Evolutionary conservation across 1,140 invertebrate species (phyloP), one percentile per base, ranked within the genome.

Genomic region (Pygmarrhopalites habei): DNA sequence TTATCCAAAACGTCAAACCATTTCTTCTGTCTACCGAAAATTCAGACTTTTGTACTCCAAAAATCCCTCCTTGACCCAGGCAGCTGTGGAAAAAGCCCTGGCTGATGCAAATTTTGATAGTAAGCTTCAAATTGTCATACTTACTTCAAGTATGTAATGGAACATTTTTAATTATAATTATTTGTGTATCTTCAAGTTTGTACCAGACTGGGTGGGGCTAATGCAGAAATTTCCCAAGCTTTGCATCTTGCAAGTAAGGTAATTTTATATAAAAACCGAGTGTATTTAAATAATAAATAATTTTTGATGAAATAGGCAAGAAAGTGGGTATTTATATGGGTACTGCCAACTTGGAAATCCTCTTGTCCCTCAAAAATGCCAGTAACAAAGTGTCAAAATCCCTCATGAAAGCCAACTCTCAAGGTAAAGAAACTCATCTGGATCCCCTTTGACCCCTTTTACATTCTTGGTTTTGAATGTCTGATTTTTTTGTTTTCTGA

Each of bases 311-410:
- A n/a, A n/a, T n/a, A n/a, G n/a, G n/a, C n/a, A n/a, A 52, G n/a
- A 52, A 52, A 52, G 23, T 52, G 14, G 7, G 14, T 17, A 29
- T 52, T 14, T 21, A 21, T 14, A 10, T 52, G n/a, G 49, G 49
- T 29, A 52, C 23, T 26, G 49, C 49, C 3, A 52, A 52, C n/a
- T 52, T 52, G 25, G 49, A 52, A 52, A n/a, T 52, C 2, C 49
- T 52, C n/a, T 26, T 28, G 25, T 25, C 49, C 14, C 28, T 52
- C 7, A 52, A 52, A 52, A 29, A 12, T 26, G 49, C 49, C 7
- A 52, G 49, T 52, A 52, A 29, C 28, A 26, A 29, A 26, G 49
- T 52, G 10, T 28, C 49, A 3, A 52, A 52, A 52, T 25, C 49
- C 4, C 25, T 52, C 5, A 26, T 52, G 2, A 52, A 52, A 52